Evolutionary conservation across 2,113 vertebrate species (phyloP).

Genomic region (Opisthocomus hoazin): DNA sequence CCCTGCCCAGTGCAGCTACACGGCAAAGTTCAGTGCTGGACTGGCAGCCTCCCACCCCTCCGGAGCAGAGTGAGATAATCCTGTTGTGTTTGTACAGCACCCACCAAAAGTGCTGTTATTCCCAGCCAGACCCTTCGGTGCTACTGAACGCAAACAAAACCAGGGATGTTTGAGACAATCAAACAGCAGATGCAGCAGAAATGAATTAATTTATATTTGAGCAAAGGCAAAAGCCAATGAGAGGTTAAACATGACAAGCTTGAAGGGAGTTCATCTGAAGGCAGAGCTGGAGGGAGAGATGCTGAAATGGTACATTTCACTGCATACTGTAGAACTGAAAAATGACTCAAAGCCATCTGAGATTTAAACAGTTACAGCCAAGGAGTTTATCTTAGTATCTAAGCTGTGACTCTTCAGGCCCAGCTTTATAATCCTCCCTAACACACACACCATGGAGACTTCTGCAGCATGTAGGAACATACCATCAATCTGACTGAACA

Average conservation of each 20-base stretch:
- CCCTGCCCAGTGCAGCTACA: neutral
- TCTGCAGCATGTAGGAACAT: constrained; percentile 1
- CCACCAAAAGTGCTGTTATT: neutral
- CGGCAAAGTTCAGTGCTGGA: neutral
- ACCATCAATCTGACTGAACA: neutral
- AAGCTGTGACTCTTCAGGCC: constrained; percentile 7
- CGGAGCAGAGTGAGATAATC: neutral
- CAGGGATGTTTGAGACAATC: neutral
- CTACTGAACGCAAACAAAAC: neutral
- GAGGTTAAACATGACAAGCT: constrained; percentile 36
- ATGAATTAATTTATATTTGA: constrained; percentile 53
- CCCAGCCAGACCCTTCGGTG: neutral
- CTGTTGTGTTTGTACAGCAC: neutral
- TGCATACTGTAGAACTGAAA: neutral
- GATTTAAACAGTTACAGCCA: constrained; percentile 34
- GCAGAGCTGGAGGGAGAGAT: neutral
- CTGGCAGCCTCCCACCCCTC: neutral
- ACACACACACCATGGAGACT: neutral
- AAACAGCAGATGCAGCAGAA: constrained; percentile 24
- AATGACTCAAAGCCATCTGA: constrained; percentile 8
- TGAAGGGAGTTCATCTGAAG: neutral
- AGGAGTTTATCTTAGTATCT: constrained; percentile 8
- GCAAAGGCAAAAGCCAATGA: constrained; percentile 26
- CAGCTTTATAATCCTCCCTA: constrained; percentile 9
- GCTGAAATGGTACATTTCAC: neutral